phyloP scores from a whole-genome alignment of 2,888 invertebrate species.

The Melipona beecheii region DNA sequence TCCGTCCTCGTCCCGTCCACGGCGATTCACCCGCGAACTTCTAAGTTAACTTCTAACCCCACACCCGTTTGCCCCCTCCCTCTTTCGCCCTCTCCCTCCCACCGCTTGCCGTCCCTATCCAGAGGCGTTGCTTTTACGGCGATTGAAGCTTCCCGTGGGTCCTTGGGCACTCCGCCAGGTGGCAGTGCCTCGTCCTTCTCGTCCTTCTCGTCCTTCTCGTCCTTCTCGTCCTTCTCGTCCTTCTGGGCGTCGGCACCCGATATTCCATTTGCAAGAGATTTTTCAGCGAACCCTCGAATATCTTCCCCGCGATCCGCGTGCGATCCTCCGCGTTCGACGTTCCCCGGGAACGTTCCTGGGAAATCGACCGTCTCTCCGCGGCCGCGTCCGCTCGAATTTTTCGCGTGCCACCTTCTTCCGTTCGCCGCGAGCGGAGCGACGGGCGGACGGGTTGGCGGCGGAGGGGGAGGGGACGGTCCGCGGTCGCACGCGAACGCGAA shows the following conservation, averaged over 20 bases:
- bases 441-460: neutral
- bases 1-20: slow-evolving; percentile 41
- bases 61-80: neutral
- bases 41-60: slow-evolving; percentile 72
- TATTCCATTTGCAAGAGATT: slow-evolving; percentile 57
- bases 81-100: slow-evolving; percentile 9
- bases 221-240: slow-evolving; percentile 71
- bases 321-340: neutral
- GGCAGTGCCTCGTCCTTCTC: slow-evolving; percentile 74
- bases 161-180: slow-evolving; percentile 81
- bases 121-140: slow-evolving; percentile 81
- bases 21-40: slow-evolving; percentile 59
- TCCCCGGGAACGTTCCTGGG: neutral
- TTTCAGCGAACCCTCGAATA: slow-evolving; percentile 23
- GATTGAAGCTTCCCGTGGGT: slow-evolving; percentile 80
- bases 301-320: neutral
- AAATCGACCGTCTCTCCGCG: neutral
- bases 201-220: slow-evolving; percentile 68
- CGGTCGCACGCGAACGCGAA: slow-evolving; percentile 47
- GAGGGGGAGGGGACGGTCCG: neutral
- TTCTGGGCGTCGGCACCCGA: slow-evolving; percentile 68
- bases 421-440: neutral
- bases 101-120: slow-evolving; percentile 44
- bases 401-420: slow-evolving; percentile 22
- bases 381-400: slow-evolving; percentile 16